phyloP scores from a whole-genome alignment of 2,888 invertebrate species.

The Dusona sp. region DNA sequence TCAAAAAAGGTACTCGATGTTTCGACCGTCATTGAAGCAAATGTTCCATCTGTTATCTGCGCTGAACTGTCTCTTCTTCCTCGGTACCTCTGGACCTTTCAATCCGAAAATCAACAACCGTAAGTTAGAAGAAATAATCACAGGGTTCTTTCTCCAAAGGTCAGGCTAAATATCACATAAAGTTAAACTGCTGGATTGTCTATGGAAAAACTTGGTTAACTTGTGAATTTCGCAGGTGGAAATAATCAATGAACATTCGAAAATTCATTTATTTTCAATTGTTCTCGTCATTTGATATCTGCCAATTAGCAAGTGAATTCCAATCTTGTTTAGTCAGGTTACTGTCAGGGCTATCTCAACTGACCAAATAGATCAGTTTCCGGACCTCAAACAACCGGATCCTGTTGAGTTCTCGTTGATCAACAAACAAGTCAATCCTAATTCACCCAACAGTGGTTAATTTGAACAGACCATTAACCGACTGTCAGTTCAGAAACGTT shows the following conservation, averaged over 20 bases:
- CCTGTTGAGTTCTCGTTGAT: too few species aligned
- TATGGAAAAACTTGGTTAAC: neutral
- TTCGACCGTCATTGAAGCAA: constrained; percentile 96
- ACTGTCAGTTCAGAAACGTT: neutral
- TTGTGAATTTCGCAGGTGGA: neutral
- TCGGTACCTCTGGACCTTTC: constrained; percentile 85
- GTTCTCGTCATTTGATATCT: too few species aligned
- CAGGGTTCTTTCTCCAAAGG: neutral
- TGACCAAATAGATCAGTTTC: neutral
- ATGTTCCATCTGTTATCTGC: constrained; percentile 96
- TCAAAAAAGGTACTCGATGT: constrained; percentile 97
- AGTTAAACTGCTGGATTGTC: too few species aligned
- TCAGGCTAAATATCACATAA: neutral
- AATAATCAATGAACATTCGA: neutral
- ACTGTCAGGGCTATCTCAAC: neutral
- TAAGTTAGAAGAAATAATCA: neutral
- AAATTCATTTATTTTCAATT: neutral
- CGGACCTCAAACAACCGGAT: neutral
- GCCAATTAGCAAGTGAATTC: too few species aligned
- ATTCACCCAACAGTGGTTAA: neutral
- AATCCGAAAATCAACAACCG: neutral
- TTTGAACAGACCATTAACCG: neutral
- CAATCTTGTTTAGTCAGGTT: too few species aligned
- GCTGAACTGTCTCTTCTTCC: constrained; percentile 94
- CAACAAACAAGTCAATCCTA: neutral